These are phyloP conservation scores for Drosophila picticornis DNA, from an alignment of 2,888 invertebrate species.

Conservation along the genomic window DNA sequence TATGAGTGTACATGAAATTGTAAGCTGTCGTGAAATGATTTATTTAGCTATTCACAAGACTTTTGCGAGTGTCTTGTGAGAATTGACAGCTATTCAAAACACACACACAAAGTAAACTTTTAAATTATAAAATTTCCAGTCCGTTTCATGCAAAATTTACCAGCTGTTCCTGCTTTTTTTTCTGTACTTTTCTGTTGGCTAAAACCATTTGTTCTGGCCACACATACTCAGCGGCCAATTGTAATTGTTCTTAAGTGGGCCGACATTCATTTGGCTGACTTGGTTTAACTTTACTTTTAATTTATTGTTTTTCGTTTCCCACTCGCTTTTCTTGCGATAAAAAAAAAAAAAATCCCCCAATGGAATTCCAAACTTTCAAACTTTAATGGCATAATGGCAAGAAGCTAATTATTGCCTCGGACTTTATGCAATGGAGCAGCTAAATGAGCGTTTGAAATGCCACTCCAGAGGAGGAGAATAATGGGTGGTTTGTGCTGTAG, in stretches of 20 bases:
- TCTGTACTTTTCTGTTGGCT: conserved; percentile 10
- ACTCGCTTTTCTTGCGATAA: conserved; percentile 24
- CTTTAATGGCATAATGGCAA: conserved; percentile 43
- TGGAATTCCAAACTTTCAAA: conserved; percentile 48
- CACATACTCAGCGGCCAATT: conserved; percentile 4
- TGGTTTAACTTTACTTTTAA: conserved; percentile 32
- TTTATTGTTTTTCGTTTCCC: conserved; percentile 33
- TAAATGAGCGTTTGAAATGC: conserved; percentile 26
- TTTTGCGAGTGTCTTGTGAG: not conserved
- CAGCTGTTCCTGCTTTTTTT: not conserved
- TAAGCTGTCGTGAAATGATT: conserved; percentile 10
- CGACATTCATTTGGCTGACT: conserved; percentile 24
- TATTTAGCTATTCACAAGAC: not conserved
- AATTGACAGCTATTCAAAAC: not conserved
- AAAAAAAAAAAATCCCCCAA: conserved; percentile 12
- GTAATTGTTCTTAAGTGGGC: conserved; percentile 14
- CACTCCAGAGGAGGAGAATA: not conserved
- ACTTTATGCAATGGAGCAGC: conserved; percentile 37
- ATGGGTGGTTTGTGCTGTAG: not conserved
- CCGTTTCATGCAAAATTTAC: conserved; percentile 2
- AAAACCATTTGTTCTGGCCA: conserved; percentile 22
- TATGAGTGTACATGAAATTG: not conserved
- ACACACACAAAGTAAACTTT: conserved; percentile 1
- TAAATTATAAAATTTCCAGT: conserved; percentile 18
- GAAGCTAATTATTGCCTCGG: conserved; percentile 50